Evolutionary conservation across 2,797 vertebrate species (phyloP).

Genomic region (Microctenopoma stevenorrisi): DNA sequence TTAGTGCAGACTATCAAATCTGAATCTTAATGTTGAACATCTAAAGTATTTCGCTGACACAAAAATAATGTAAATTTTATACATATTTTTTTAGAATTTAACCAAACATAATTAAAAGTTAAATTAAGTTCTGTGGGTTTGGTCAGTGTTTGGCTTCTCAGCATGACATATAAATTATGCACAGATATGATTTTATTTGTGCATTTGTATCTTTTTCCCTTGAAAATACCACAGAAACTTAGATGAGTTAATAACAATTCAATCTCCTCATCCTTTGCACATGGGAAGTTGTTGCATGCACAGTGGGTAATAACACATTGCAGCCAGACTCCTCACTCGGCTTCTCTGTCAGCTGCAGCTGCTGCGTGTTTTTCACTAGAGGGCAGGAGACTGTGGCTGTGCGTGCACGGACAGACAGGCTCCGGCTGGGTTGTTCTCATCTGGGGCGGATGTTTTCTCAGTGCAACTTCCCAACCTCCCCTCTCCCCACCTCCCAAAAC

Average conservation of each 20-base stretch:
- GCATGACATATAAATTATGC: neutral
- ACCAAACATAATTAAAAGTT: neutral
- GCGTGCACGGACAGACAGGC: slow-evolving; percentile 63
- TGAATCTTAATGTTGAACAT: too few species aligned
- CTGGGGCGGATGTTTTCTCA: slow-evolving; percentile 80
- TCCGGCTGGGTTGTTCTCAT: slow-evolving; percentile 69
- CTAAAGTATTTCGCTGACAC: too few species aligned
- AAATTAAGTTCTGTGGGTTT: neutral
- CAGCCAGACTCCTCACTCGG: slow-evolving; percentile 39
- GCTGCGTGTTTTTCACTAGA: slow-evolving; percentile 72
- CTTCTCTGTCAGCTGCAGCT: slow-evolving; percentile 46
- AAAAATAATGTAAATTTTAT: neutral
- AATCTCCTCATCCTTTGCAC: neutral
- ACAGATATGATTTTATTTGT: neutral
- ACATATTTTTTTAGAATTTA: neutral
- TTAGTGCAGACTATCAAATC: too few species aligned
- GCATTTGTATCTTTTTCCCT: neutral
- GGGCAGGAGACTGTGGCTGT: slow-evolving; percentile 50
- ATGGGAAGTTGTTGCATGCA: neutral
- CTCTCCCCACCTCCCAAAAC: slow-evolving; percentile 24
- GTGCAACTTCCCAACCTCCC: slow-evolving; percentile 67
- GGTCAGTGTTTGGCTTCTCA: neutral
- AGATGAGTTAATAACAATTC: neutral
- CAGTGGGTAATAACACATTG: neutral
- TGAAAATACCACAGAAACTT: too few species aligned